Conservation (phyloP, 2,797 vertebrate species). For the Ficedula albicollis region DNA sequence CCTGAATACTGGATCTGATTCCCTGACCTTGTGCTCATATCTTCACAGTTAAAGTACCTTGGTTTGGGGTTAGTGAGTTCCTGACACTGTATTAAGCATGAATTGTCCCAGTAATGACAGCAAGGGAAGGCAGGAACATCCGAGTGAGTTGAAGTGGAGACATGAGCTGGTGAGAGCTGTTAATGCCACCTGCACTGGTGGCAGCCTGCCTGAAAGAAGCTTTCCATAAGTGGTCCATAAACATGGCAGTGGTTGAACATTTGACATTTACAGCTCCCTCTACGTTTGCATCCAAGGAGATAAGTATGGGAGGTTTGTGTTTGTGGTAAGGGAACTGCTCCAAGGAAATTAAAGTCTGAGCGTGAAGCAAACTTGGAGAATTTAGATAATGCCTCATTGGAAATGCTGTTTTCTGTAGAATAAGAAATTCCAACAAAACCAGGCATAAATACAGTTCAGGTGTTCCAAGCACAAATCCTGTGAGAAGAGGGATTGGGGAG, state of each 20-base stretch:
- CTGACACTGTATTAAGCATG: background rate
- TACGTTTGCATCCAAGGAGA: background rate
- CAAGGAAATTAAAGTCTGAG: slow-evolving; percentile 14
- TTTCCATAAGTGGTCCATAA: slow-evolving; percentile 37
- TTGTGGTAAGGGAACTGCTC: slow-evolving; percentile 14
- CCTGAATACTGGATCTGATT: background rate
- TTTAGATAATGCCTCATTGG: background rate
- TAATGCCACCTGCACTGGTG: slow-evolving; percentile 40
- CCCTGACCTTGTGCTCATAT: background rate
- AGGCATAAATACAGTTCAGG: slow-evolving; percentile 30
- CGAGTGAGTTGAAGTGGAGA: slow-evolving; percentile 28
- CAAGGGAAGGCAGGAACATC: background rate
- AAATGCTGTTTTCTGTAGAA: slow-evolving; percentile 20
- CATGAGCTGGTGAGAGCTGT: background rate
- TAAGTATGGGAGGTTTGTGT: background rate
- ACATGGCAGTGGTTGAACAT: background rate
- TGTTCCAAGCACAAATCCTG: slow-evolving; percentile 13
- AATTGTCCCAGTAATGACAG: background rate
- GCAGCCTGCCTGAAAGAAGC: slow-evolving; percentile 34
- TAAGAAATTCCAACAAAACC: slow-evolving; percentile 24
- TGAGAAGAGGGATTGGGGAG: slow-evolving; percentile 5
- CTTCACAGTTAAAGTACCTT: background rate
- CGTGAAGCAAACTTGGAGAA: slow-evolving; percentile 9
- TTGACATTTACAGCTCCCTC: slow-evolving; percentile 5
- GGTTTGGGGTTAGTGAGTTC: background rate